Percentiles rank a stretch among this genome's conserved stretches.
Evolutionary conservation across 2,888 invertebrate genomes (phyloP).

Genomic region (Lagria hirta): DNA sequence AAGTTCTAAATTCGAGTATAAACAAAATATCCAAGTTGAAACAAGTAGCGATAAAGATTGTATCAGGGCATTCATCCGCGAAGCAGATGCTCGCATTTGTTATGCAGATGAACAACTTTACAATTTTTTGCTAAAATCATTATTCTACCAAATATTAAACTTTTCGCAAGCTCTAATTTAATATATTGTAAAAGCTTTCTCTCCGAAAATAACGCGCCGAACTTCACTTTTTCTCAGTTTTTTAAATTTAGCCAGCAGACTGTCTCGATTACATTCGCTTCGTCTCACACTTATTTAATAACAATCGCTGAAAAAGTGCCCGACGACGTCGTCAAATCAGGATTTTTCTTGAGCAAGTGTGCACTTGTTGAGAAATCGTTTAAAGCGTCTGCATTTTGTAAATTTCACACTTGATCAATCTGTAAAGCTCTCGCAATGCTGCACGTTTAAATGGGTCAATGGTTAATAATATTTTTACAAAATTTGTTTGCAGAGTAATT

Average conservation of each 20-base stretch:
- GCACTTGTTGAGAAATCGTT: constrained; percentile 25
- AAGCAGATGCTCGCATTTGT: constrained; percentile 34
- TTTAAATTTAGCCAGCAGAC: constrained; percentile 40
- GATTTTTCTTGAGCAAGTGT: constrained; percentile 24
- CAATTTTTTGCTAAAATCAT: too few relatives aligned
- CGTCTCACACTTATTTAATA: constrained; percentile 52
- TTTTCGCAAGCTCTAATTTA: constrained; percentile 24
- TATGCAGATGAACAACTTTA: constrained; percentile 30
- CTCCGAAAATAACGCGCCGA: constrained; percentile 6
- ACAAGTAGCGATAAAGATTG: constrained; percentile 31
- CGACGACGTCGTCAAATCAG: constrained; percentile 37
- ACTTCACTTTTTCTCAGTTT: constrained; percentile 25
- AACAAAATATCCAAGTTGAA: constrained; percentile 28
- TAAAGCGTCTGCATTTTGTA: too few relatives aligned
- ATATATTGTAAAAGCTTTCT: constrained; percentile 6
- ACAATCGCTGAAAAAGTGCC: constrained; percentile 43
- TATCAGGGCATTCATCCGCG: constrained; percentile 25
- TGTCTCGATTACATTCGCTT: constrained; percentile 46
- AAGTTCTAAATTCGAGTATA: constrained; percentile 9
- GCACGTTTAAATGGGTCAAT: too few relatives aligned
- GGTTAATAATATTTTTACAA: too few relatives aligned
- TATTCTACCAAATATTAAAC: too few relatives aligned
- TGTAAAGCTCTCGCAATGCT: too few relatives aligned
- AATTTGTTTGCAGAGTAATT: too few relatives aligned
- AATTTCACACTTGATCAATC: too few relatives aligned